phyloP scores from a whole-genome alignment of 1,140 invertebrate genomes.

The Dendrolimus punctatus region DNA sequence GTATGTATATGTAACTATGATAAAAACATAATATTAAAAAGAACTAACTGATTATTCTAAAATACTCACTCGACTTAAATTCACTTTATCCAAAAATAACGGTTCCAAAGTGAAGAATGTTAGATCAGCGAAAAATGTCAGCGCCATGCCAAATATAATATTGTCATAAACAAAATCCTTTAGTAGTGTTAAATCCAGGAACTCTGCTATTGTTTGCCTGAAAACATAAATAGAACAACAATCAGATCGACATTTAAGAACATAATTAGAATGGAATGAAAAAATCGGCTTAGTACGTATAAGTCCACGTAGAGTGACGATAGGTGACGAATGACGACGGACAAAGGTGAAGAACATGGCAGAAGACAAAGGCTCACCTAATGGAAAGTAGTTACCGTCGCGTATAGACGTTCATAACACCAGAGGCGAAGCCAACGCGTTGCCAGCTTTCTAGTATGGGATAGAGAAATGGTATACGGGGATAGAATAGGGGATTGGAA shows the following conservation, averaged over 20 bases:
- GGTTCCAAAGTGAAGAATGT: conserved; percentile 77
- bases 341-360: too few relatives aligned
- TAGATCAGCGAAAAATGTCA: conserved; percentile 73
- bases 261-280: neutral
- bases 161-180: conserved; percentile 75
- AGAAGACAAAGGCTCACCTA: too few relatives aligned
- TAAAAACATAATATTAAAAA: conserved; percentile 3
- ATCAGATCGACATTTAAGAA: too few relatives aligned
- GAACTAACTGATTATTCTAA: neutral
- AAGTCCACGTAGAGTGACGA: too few relatives aligned
- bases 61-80: conserved; percentile 63
- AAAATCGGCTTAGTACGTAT: neutral
- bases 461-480: too few relatives aligned
- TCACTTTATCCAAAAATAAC: conserved; percentile 67
- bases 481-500: too few relatives aligned
- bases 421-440: too few relatives aligned
- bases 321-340: too few relatives aligned
- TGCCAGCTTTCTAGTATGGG: too few relatives aligned
- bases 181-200: conserved; percentile 73
- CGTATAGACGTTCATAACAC: too few relatives aligned
- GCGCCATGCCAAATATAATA: conserved; percentile 72
- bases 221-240: conserved; percentile 11
- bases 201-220: conserved; percentile 70
- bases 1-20: too few relatives aligned
- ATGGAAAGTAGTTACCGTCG: too few relatives aligned